phyloP scores from a whole-genome alignment of 2,888 invertebrate genomes.

The Cartodere bifasciata region DNA sequence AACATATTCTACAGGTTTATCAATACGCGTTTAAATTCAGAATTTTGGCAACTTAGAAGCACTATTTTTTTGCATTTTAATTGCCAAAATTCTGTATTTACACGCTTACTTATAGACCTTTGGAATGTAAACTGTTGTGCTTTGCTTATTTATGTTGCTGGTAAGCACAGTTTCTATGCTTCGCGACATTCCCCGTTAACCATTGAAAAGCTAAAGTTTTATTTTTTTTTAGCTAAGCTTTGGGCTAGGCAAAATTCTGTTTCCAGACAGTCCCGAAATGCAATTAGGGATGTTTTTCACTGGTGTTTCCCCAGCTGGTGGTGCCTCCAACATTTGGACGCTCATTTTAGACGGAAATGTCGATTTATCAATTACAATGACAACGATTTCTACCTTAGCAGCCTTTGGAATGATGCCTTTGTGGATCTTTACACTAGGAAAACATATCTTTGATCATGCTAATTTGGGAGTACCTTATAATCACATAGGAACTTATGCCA shows the following conservation, averaged over 20 bases:
- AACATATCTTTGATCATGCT: constrained; percentile 55
- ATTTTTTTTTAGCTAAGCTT: constrained; percentile 50
- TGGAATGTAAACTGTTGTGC: no score
- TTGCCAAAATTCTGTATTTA: no score
- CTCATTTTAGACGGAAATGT: constrained; percentile 84
- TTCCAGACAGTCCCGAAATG: constrained; percentile 55
- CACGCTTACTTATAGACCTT: no score
- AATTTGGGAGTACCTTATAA: constrained; percentile 64
- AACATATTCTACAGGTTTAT: no score
- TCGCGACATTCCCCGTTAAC: no score
- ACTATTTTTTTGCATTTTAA: no score
- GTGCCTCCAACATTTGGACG: constrained; percentile 95
- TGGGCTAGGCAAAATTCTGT: constrained; percentile 54
- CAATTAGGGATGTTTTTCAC: constrained; percentile 81
- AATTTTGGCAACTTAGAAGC: no score
- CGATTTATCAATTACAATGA: constrained; percentile 90
- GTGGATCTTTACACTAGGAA: constrained; percentile 83
- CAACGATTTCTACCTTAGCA: constrained; percentile 66
- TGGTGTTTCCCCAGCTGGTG: constrained; percentile 85
- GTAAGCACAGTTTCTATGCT: no score
- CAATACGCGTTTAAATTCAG: no score
- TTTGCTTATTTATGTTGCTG: no score
- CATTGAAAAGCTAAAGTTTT: no score
- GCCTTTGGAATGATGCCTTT: constrained; percentile 85
- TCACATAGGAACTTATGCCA: constrained; percentile 61